Evolutionary conservation across 2,888 invertebrate species (phyloP).

Genomic region (Gandaritis pyraliata): DNA sequence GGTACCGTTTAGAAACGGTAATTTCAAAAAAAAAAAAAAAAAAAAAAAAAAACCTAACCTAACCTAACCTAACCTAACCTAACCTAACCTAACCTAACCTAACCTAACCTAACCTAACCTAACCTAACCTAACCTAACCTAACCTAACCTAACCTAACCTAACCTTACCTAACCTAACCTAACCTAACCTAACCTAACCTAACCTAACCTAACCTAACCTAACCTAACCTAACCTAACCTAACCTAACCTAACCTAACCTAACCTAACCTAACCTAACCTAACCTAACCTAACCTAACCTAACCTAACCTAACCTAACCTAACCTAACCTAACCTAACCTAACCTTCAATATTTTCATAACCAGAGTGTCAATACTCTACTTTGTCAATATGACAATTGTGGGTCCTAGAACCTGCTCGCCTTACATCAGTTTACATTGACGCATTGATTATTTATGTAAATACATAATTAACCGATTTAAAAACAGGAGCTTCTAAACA

Average conservation of each 20-base stretch:
- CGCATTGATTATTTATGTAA: too few relatives aligned
- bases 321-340: constrained; percentile 11
- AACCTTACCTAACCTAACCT: constrained; percentile 32
- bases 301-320: constrained; percentile 33
- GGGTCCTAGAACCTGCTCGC: too few relatives aligned
- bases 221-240: constrained; percentile 38
- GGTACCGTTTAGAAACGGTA: too few relatives aligned
- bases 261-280: constrained; percentile 38
- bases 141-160: constrained; percentile 8
- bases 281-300: constrained; percentile 35
- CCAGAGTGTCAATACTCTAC: too few relatives aligned
- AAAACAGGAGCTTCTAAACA: too few relatives aligned
- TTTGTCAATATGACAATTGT: too few relatives aligned
- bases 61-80: constrained; percentile 11
- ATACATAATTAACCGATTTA: too few relatives aligned
- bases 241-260: constrained; percentile 38
- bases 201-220: constrained; percentile 40
- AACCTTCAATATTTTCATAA: too few relatives aligned
- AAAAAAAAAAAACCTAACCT: constrained; percentile 31
- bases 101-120: constrained; percentile 10
- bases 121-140: constrained; percentile 8
- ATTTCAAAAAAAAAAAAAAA: too few relatives aligned
- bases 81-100: constrained; percentile 8
- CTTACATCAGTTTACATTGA: too few relatives aligned
- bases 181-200: constrained; percentile 39